Evolutionary conservation across 2,113 vertebrate genomes (phyloP).

Genomic region (Geococcyx californianus): DNA sequence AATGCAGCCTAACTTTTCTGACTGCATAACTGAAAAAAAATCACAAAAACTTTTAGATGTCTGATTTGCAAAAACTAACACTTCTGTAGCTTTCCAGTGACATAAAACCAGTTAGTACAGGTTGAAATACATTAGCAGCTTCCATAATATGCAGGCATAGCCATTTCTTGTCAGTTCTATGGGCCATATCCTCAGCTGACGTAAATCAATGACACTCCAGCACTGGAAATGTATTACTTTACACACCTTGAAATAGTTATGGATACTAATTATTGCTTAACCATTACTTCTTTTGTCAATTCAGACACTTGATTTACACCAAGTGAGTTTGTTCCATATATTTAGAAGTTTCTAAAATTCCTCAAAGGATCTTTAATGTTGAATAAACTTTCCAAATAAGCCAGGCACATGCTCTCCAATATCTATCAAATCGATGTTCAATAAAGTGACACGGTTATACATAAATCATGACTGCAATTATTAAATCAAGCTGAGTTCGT

Average conservation of each 20-base stretch:
- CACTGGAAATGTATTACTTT: not conserved
- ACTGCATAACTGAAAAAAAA: not conserved
- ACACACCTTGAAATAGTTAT: constrained; percentile 29
- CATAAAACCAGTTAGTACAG: not conserved
- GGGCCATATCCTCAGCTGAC: constrained; percentile 8
- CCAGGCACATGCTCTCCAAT: not conserved
- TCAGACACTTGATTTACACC: constrained; percentile 41
- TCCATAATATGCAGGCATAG: constrained; percentile 4
- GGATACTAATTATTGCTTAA: constrained; percentile 39
- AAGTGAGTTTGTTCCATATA: not conserved
- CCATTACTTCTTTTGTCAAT: constrained; percentile 16
- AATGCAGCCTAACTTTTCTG: not conserved
- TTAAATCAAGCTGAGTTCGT: constrained; percentile 30
- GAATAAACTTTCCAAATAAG: constrained; percentile 36
- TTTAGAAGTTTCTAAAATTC: constrained; percentile 29
- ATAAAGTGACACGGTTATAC: constrained; percentile 10
- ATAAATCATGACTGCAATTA: constrained; percentile 37
- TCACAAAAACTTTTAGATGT: not conserved
- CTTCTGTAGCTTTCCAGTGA: not conserved
- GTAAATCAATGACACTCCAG: constrained; percentile 1
- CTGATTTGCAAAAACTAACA: not conserved
- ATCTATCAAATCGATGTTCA: constrained; percentile 49
- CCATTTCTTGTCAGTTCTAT: not conserved
- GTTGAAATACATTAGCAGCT: constrained; percentile 15
- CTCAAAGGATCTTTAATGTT: not conserved